Base-by-base conservation (phyloP, 2,888 invertebrate genomes). In the Mesoligia furuncula region DNA sequence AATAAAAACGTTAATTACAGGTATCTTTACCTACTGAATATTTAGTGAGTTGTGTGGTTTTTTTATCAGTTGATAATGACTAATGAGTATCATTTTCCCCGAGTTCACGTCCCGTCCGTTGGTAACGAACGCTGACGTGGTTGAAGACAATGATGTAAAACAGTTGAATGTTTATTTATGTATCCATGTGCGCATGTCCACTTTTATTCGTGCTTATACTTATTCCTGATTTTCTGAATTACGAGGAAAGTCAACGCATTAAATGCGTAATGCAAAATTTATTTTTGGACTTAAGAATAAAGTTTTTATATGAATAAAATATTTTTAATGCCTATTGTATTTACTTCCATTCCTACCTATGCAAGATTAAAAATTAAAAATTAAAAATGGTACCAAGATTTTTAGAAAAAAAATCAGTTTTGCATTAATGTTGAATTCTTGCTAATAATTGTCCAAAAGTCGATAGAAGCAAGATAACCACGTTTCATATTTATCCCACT, bases 311-410 rank as follows among this genome's bases (percentile, higher is more conserved):
- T 11, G 15, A 51, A 61, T 36, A 42, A 73, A 67, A 57, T 57
- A 80, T 79, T 73, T 73, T 67, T 62, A 48, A 79, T 80, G 36
- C n/a, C 67, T 20, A 73, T 79, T 80, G 79, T 73, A 15, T 79
- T 72, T n/a, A 9, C 8, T 51, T 66, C 13, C n/a, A 66, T 51
- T 66, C 13, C n/a, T 66, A 66, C 31, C 5, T 57, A 48, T 24
- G 36, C 36, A 36, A 36, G 6, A 36, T 6, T 36, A 36, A 36
- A 36, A 36, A 36, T 36, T 6, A 36, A 36, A 36, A 36, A 6
- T 7, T 5, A 36, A 36, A 36, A 36, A 6, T 7, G 5, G 6
- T 36, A 36, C 36, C 36, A 36, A 6, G 36, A 36, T 36, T 36
- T 36, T 36, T 36, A 39, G 1, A 5, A 73, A 79, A 54, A 79